Evolutionary conservation across 1,140 invertebrate genomes (phyloP).

Genomic region (Plectrocnemia conspersa): DNA sequence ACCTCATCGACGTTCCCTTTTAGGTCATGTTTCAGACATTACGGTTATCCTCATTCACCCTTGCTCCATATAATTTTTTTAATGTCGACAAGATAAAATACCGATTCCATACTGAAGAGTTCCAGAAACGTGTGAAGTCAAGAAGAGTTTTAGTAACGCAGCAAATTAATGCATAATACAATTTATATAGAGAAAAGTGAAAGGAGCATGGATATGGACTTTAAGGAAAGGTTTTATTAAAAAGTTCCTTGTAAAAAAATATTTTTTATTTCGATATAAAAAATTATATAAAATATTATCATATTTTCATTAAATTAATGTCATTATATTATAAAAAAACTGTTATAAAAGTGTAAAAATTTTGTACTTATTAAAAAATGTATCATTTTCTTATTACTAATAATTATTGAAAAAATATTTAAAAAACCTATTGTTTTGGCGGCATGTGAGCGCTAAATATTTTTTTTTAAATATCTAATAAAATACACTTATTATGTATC

Average conservation of each 20-base stretch:
- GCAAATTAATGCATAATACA: background rate
- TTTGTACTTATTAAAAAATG: constrained; percentile 19
- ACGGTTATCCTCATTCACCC: too few relatives aligned
- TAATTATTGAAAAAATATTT: constrained; percentile 36
- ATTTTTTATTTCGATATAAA: constrained; percentile 14
- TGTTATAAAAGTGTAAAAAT: constrained; percentile 15
- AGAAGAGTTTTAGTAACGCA: background rate
- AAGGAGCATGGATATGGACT: background rate
- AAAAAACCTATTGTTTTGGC: too few relatives aligned
- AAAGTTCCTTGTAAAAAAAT: constrained; percentile 11
- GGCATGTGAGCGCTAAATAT: too few relatives aligned
- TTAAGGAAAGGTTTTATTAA: background rate
- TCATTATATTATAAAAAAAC: constrained; percentile 13
- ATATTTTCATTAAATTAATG: constrained; percentile 9
- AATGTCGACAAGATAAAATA: too few relatives aligned
- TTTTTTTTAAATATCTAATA: too few relatives aligned
- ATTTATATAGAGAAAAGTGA: background rate
- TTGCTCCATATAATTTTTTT: too few relatives aligned
- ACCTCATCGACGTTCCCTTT: too few relatives aligned
- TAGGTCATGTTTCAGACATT: too few relatives aligned
- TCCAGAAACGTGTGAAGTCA: too few relatives aligned
- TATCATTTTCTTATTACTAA: constrained; percentile 3
- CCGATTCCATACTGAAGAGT: too few relatives aligned
- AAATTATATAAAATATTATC: constrained; percentile 18
- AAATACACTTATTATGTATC: too few relatives aligned